Percentiles rank a stretch among this genome's conserved stretches.
These are phyloP conservation scores for Anabacerthia variegaticeps DNA, from an alignment of 2,797 vertebrate genomes.

Conservation along the genomic window DNA sequence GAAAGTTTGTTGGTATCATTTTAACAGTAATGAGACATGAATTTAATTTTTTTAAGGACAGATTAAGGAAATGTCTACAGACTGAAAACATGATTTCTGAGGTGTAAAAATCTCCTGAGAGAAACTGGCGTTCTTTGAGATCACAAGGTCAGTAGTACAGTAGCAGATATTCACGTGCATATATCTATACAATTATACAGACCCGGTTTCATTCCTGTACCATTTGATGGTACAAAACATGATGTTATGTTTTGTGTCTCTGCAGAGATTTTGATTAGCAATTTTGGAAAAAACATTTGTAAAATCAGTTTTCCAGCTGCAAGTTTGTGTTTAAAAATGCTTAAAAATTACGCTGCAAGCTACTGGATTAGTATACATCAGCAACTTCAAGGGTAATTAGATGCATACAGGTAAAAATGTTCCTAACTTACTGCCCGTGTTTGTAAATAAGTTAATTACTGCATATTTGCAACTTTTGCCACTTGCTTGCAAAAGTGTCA, in stretches of 20 bases:
- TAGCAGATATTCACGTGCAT: not conserved
- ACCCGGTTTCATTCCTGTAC: not conserved
- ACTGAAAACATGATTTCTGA: conserved; percentile 71
- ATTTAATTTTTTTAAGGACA: conserved; percentile 62
- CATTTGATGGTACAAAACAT: not conserved
- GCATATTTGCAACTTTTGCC: not conserved
- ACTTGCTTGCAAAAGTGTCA: not conserved
- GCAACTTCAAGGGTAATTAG: not conserved
- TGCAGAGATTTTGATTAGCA: not conserved
- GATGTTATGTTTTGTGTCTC: not conserved
- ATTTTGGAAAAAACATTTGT: not conserved
- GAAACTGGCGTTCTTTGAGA: conserved; percentile 58
- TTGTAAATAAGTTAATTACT: not conserved
- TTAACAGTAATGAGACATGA: conserved; percentile 37
- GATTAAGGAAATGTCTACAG: conserved; percentile 65
- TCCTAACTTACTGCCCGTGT: not conserved
- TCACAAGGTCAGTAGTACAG: conserved; percentile 66
- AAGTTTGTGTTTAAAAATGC: not conserved
- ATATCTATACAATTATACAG: not conserved
- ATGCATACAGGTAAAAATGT: not conserved
- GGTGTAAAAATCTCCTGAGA: conserved; percentile 64
- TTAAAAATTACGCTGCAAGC: not conserved
- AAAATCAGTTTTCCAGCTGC: not conserved
- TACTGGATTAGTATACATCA: not conserved
- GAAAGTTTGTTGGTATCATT: not conserved